Percentiles rank a stretch among this genome's conserved stretches.
Conservation (phyloP, 1,140 invertebrate genomes). For the Pantala flavescens region DNA sequence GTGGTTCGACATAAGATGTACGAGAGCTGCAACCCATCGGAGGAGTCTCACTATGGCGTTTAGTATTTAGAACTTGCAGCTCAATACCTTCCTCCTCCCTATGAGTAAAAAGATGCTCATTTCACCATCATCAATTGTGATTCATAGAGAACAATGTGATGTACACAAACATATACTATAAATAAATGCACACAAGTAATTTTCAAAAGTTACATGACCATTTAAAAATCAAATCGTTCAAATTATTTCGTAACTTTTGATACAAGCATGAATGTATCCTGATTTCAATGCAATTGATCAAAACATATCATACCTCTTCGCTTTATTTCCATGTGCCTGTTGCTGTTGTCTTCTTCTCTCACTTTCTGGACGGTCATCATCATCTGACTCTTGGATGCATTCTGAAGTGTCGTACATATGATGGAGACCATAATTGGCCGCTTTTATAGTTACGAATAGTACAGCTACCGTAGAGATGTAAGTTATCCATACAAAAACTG, state of each 20-base stretch:
- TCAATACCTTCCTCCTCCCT: constrained; percentile 73
- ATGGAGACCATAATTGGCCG: constrained; percentile 84
- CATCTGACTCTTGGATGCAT: constrained; percentile 46
- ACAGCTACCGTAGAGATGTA: constrained; percentile 75
- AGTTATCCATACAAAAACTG: constrained; percentile 71
- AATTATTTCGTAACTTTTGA: too few species aligned
- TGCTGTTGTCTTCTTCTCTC: constrained; percentile 21
- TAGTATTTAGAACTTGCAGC: constrained; percentile 58
- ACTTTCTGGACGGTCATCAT: constrained; percentile 29
- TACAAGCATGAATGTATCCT: too few species aligned
- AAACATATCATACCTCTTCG: constrained; percentile 18
- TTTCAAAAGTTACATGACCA: too few species aligned
- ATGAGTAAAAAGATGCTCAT: constrained; percentile 24
- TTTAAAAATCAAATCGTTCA: too few species aligned
- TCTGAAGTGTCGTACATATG: constrained; percentile 92
- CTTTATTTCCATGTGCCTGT: constrained; percentile 18
- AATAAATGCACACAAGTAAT: too few species aligned
- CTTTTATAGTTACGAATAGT: constrained; percentile 74
- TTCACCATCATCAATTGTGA: neutral
- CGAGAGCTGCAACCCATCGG: constrained; percentile 46
- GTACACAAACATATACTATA: too few species aligned
- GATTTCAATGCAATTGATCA: too few species aligned
- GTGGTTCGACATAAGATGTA: constrained; percentile 44
- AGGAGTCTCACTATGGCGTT: constrained; percentile 41
- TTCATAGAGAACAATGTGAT: too few species aligned